These are phyloP conservation scores for Bolinopsis microptera DNA, from an alignment of 37 sponge, comb jelly and placozoan species.

Conservation along the genomic window DNA sequence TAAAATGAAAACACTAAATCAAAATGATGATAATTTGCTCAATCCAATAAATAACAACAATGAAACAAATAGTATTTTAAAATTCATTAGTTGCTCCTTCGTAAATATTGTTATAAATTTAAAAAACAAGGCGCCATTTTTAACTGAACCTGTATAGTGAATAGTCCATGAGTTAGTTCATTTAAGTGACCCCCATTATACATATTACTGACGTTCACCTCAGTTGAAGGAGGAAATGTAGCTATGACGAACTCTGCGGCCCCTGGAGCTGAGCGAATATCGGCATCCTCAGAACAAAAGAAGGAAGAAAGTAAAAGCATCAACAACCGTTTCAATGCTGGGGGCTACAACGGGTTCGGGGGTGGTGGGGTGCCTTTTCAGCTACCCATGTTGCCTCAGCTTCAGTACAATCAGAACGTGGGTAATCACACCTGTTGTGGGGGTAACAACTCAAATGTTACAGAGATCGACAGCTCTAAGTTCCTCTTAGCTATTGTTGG, in stretches of 20 bases:
- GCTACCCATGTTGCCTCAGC: not conserved
- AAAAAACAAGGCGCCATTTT: no score
- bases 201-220: no score
- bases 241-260: not conserved
- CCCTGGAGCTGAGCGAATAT: not conserved
- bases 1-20: no score
- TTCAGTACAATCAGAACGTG: not conserved
- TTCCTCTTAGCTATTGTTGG: conserved; percentile 49
- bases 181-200: no score
- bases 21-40: no score
- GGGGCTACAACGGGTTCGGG: not conserved
- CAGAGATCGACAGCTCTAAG: conserved; percentile 45
- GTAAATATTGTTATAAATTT: no score
- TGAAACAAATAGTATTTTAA: no score
- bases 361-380: not conserved
- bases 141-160: no score
- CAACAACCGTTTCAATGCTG: not conserved
- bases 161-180: no score
- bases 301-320: not conserved
- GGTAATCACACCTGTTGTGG: not conserved
- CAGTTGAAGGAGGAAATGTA: not conserved
- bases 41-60: no score
- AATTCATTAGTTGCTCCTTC: no score
- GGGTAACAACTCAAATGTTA: not conserved
- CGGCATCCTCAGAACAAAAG: not conserved